Conservation (phyloP, 2,113 vertebrate species). For the Indicator maculatus region DNA sequence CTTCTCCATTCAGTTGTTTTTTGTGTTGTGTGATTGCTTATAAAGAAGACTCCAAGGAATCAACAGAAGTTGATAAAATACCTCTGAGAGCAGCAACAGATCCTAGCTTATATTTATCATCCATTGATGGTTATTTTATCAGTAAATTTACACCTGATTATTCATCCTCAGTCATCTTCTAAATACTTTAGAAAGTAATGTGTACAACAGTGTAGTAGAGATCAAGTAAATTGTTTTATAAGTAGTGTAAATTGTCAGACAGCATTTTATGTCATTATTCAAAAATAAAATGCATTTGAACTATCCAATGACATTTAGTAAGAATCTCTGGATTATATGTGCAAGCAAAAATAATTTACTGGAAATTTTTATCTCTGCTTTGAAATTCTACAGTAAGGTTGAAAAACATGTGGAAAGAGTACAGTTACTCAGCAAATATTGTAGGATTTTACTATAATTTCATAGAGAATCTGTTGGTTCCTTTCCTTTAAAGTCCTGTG, state of each 20-base stretch:
- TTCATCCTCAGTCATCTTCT: not conserved
- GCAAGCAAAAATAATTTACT: not conserved
- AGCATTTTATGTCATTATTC: not conserved
- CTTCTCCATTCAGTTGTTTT: not conserved
- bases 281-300: not conserved
- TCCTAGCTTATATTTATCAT: not conserved
- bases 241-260: not conserved
- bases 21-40: not conserved
- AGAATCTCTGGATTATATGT: not conserved
- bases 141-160: not conserved
- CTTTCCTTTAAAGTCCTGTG: not conserved
- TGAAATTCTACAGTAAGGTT: not conserved
- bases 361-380: not conserved
- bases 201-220: not conserved
- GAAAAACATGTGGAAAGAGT: not conserved
- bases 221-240: not conserved
- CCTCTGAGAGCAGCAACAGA: not conserved
- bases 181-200: not conserved
- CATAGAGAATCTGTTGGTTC: not conserved
- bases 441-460: not conserved
- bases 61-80: not conserved
- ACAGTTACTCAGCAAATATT: not conserved
- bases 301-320: not conserved
- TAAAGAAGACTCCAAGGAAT: not conserved
- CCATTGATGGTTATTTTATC: not conserved